Conservation (phyloP, 2,113 vertebrate species). For the Sitta europaea region DNA sequence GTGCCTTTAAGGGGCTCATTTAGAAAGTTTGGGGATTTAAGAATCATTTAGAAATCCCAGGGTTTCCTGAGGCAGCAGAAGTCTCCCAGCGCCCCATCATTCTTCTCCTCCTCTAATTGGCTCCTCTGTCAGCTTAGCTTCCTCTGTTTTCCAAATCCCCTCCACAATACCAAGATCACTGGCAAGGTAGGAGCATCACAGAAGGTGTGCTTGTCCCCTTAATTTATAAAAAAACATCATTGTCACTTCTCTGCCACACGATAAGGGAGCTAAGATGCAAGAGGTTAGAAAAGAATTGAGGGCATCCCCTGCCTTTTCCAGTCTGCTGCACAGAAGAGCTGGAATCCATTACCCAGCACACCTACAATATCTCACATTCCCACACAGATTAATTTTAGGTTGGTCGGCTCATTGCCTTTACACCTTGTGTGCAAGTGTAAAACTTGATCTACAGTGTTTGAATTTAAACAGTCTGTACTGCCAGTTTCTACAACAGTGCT, state of each 20-base stretch:
- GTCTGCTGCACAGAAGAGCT: slow-evolving; percentile 17
- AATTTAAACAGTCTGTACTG: slow-evolving; percentile 22
- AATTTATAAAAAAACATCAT: slow-evolving; percentile 5
- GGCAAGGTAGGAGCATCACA: background rate
- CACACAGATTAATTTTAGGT: slow-evolving; percentile 58
- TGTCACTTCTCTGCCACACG: background rate
- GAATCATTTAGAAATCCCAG: background rate
- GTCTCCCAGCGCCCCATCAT: background rate
- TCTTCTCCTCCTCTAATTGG: background rate
- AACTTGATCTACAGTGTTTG: slow-evolving; percentile 9
- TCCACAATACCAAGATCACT: background rate
- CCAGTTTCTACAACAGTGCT: background rate
- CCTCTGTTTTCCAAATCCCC: background rate
- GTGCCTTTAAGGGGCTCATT: background rate
- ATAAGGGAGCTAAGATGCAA: background rate
- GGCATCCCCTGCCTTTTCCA: slow-evolving; percentile 45
- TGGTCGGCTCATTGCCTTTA: slow-evolving; percentile 35
- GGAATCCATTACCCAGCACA: slow-evolving; percentile 36
- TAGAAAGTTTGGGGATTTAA: background rate
- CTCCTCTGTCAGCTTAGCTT: background rate
- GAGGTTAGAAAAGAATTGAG: background rate
- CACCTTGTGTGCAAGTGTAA: slow-evolving; percentile 56
- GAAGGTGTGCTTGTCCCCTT: background rate
- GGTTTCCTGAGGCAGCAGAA: background rate
- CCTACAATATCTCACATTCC: slow-evolving; percentile 40